These are phyloP conservation scores for Ischnus inquisitorius DNA, from an alignment of 2,888 invertebrate species.

Conservation along the genomic window DNA sequence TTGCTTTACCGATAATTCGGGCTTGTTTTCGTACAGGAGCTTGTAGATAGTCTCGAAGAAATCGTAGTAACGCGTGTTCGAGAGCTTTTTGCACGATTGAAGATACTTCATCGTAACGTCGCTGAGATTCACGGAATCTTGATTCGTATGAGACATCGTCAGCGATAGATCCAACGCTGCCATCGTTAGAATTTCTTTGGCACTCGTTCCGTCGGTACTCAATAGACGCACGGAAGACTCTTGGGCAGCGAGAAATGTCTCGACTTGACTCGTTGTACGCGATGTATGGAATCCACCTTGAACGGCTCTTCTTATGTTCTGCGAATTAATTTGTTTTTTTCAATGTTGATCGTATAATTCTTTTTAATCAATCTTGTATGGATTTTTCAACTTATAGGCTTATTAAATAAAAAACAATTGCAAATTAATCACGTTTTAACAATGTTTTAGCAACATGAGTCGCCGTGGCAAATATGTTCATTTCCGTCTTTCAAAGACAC, in stretches of 20 bases:
- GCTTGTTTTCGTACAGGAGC: slow-evolving; percentile 75
- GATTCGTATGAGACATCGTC: slow-evolving; percentile 75
- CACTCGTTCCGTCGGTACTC: slow-evolving; percentile 66
- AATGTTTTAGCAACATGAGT: too few relatives aligned
- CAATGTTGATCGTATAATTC: slow-evolving; percentile 81
- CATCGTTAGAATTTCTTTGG: slow-evolving; percentile 78
- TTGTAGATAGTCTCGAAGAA: slow-evolving; percentile 77
- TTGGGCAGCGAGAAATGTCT: slow-evolving; percentile 82
- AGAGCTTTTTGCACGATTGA: slow-evolving; percentile 73
- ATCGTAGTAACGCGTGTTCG: slow-evolving; percentile 72
- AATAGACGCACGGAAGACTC: slow-evolving; percentile 75
- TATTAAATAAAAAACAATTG: not conserved
- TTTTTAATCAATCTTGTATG: slow-evolving; percentile 84
- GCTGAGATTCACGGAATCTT: slow-evolving; percentile 77
- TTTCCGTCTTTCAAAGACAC: too few relatives aligned
- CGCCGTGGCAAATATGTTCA: too few relatives aligned
- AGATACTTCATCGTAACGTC: slow-evolving; percentile 81
- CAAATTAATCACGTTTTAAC: too few relatives aligned
- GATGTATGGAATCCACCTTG: slow-evolving; percentile 81
- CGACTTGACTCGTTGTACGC: slow-evolving; percentile 79
- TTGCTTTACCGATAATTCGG: slow-evolving; percentile 68
- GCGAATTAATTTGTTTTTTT: slow-evolving; percentile 76
- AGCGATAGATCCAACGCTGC: slow-evolving; percentile 81
- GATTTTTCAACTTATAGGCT: slow-evolving; percentile 84
- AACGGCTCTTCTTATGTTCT: slow-evolving; percentile 81